Evolutionary conservation across 2,888 invertebrate species (phyloP).

Genomic region (Stenoptilia bipunctidactyla): DNA sequence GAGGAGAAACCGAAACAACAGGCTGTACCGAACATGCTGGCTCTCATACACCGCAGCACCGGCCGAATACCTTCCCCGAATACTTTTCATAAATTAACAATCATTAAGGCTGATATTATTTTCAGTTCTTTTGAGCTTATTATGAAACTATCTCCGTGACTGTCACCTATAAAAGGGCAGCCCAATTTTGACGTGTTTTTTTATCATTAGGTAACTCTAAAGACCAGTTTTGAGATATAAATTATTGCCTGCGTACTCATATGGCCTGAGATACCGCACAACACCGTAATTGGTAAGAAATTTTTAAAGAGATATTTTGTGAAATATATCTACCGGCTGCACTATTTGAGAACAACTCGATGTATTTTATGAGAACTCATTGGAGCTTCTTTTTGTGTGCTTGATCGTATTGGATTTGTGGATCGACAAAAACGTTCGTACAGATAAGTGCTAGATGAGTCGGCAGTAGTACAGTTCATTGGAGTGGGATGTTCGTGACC

Average conservation of each 20-base stretch:
- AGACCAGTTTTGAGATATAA: neutral
- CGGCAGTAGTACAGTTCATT: too few relatives aligned
- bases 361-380: too few relatives aligned
- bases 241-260: neutral
- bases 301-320: neutral
- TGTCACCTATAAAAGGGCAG: neutral
- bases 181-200: slow-evolving; percentile 1
- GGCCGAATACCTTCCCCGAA: too few relatives aligned
- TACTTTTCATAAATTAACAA: neutral
- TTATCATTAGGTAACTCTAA: neutral
- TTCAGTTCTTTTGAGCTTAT: neutral
- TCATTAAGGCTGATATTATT: neutral
- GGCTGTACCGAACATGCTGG: too few relatives aligned
- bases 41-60: too few relatives aligned
- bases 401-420: too few relatives aligned
- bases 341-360: too few relatives aligned
- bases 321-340: neutral
- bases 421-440: too few relatives aligned
- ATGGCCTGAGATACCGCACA: neutral
- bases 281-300: neutral
- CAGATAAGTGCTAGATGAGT: too few relatives aligned
- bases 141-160: neutral
- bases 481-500: too few relatives aligned
- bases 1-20: too few relatives aligned
- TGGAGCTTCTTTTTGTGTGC: too few relatives aligned